These are phyloP conservation scores for Danaus plexippus DNA, from an alignment of 1,140 invertebrate species.

Conservation along the genomic window DNA sequence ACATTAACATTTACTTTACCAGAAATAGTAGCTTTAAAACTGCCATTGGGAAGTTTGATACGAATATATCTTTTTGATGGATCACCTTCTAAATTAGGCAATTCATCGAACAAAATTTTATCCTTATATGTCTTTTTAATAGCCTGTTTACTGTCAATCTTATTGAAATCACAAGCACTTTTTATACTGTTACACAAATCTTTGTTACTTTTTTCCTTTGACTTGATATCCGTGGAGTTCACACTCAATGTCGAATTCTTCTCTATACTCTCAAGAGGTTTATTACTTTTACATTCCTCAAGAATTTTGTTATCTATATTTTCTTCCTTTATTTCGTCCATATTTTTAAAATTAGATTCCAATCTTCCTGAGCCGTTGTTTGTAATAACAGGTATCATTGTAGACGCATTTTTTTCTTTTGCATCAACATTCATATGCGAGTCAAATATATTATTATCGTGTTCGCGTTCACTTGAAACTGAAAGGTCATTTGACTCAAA, in stretches of 20 bases:
- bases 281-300: neutral
- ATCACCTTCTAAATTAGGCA: conserved; percentile 21
- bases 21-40: conserved; percentile 47
- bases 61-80: conserved; percentile 35
- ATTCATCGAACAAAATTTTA: conserved; percentile 27
- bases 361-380: no score
- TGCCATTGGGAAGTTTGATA: conserved; percentile 47
- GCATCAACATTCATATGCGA: conserved; percentile 7
- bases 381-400: conserved; percentile 8
- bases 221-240: no score
- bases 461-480: no score
- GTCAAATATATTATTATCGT: no score
- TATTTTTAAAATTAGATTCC: no score
- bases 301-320: neutral
- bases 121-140: conserved; percentile 8
- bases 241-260: no score
- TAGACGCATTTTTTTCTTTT: conserved; percentile 14
- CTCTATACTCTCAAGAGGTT: neutral
- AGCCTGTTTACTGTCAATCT: neutral
- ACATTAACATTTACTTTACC: conserved; percentile 37
- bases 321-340: neutral
- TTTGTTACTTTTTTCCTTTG: no score
- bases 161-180: no score
- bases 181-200: no score
- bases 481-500: no score